Evolutionary conservation across 2,797 vertebrate genomes (phyloP).

Genomic region (Gymnodraco acuticeps): DNA sequence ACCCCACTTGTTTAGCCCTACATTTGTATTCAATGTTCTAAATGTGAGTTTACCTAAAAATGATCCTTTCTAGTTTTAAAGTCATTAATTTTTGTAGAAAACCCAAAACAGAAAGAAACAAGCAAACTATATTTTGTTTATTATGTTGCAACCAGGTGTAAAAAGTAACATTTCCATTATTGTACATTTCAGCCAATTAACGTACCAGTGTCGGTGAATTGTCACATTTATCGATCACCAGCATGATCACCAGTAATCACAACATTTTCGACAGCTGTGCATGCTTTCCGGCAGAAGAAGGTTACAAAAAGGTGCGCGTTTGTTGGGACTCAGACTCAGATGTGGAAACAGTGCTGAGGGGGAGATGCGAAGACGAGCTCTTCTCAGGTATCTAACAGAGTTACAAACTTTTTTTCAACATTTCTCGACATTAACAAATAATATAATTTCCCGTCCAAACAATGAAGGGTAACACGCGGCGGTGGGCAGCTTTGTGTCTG

Average conservation of each 20-base stretch:
- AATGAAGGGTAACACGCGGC: neutral
- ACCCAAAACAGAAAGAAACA: neutral
- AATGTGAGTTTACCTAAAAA: neutral
- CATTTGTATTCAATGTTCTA: too few species aligned
- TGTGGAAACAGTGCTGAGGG: slow-evolving; percentile 35
- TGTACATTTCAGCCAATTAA: neutral
- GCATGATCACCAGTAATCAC: neutral
- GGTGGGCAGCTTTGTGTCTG: neutral
- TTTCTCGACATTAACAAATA: fast-evolving
- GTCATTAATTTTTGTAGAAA: neutral
- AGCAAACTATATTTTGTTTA: neutral
- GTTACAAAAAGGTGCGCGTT: slow-evolving; percentile 80
- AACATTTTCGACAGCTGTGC: slow-evolving; percentile 73
- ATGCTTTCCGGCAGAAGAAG: slow-evolving; percentile 67
- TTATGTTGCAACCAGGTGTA: neutral
- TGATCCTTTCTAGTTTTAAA: neutral
- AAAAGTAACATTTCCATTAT: neutral
- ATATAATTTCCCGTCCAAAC: neutral
- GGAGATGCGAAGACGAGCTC: slow-evolving; percentile 69
- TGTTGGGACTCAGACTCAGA: slow-evolving; percentile 39
- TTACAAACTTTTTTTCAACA: neutral
- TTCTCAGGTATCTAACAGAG: slow-evolving; percentile 54
- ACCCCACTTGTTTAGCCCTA: neutral
- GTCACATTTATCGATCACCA: neutral
- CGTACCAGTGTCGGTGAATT: neutral